These are phyloP conservation scores for Oncorhynchus masou DNA, from an alignment of 2,113 vertebrate species.

Conservation along the genomic window DNA sequence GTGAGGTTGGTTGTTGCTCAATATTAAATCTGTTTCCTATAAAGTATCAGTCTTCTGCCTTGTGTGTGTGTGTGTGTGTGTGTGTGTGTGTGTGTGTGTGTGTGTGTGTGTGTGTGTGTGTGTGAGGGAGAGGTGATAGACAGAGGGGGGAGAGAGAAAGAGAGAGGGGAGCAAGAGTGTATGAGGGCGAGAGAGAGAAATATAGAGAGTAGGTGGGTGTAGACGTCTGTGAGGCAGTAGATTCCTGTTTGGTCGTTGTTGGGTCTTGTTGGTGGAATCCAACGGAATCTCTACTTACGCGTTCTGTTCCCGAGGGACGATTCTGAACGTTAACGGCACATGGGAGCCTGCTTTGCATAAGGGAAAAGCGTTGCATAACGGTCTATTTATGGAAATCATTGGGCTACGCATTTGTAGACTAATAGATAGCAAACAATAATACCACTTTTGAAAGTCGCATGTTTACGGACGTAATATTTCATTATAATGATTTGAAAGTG, in stretches of 20 bases:
- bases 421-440: no score
- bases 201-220: neutral
- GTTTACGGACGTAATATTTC: no score
- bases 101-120: no score
- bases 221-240: conserved; percentile 43
- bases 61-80: no score
- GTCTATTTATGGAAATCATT: no score
- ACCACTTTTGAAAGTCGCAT: no score
- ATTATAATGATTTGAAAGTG: no score
- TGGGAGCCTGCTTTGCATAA: no score
- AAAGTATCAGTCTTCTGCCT: neutral
- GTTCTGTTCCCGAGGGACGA: conserved; percentile 25
- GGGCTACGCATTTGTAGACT: no score
- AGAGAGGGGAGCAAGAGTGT: neutral
- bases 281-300: conserved; percentile 36
- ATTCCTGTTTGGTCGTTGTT: conserved; percentile 72
- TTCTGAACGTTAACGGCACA: neutral
- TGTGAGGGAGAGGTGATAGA: no score
- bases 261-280: conserved; percentile 78
- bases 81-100: no score
- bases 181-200: neutral
- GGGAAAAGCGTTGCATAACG: no score
- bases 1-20: neutral
- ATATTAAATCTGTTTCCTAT: neutral
- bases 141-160: neutral